phyloP scores from a whole-genome alignment of 1,140 invertebrate genomes.

The Thrips palmi region DNA sequence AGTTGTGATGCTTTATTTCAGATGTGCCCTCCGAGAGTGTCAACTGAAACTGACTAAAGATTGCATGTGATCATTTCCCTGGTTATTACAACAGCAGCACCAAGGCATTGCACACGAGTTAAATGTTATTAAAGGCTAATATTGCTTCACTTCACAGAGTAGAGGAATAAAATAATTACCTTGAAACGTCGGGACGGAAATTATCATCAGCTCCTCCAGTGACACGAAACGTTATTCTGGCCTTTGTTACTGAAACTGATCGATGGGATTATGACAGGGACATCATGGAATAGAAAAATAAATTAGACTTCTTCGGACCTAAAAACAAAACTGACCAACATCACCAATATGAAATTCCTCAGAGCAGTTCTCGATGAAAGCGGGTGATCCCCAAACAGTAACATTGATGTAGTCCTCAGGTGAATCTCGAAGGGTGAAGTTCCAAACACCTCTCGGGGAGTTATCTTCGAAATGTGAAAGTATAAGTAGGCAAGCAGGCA shows the following conservation, averaged over 20 bases:
- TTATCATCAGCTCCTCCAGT: slow-evolving; percentile 30
- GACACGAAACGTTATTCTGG: slow-evolving; percentile 32
- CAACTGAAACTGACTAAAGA: slow-evolving; percentile 33
- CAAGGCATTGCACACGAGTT: slow-evolving; percentile 4
- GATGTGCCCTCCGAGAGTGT: slow-evolving; percentile 36
- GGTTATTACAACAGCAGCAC: too few species aligned
- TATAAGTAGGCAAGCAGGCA: too few species aligned
- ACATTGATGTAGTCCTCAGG: slow-evolving; percentile 43
- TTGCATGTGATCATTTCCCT: slow-evolving; percentile 7
- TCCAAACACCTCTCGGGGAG: slow-evolving; percentile 36
- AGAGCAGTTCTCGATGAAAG: slow-evolving; percentile 33
- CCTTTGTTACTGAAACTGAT: slow-evolving; percentile 37
- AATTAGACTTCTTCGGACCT: slow-evolving; percentile 2
- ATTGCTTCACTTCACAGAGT: not conserved
- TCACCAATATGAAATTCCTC: slow-evolving; percentile 38
- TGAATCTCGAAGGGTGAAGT: slow-evolving; percentile 48
- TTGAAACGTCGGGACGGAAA: slow-evolving; percentile 34
- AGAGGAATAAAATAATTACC: slow-evolving; percentile 8
- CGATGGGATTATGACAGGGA: slow-evolving; percentile 17
- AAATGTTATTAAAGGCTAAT: slow-evolving; percentile 7
- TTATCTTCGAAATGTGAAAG: slow-evolving; percentile 18
- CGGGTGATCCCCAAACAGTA: slow-evolving; percentile 41
- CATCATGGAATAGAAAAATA: slow-evolving; percentile 9
- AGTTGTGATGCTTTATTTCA: slow-evolving; percentile 31
- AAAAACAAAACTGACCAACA: slow-evolving; percentile 29